Evolutionary conservation across 2,797 vertebrate genomes (phyloP).

Genomic region (Anabacerthia variegaticeps): DNA sequence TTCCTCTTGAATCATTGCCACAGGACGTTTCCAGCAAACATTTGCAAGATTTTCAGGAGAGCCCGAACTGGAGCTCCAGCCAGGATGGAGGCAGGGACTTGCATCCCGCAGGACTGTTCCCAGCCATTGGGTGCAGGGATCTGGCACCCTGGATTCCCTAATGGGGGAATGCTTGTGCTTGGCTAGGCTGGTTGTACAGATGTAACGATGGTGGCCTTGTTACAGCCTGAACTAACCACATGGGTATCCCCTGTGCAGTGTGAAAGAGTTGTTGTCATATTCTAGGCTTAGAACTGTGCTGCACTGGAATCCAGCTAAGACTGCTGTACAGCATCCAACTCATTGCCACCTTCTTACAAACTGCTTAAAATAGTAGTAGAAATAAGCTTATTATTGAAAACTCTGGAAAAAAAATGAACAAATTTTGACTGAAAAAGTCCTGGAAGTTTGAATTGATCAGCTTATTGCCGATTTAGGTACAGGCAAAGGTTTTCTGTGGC

Average conservation of each 20-base stretch:
- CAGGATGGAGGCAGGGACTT: background rate
- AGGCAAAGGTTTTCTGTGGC: background rate
- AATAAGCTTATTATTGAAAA: background rate
- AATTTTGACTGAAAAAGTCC: background rate
- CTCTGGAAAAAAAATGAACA: background rate
- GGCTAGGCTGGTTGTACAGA: background rate
- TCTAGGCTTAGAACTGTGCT: background rate
- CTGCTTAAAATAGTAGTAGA: background rate
- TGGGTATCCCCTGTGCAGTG: background rate
- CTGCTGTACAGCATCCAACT: background rate
- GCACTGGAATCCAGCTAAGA: background rate
- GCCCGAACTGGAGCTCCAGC: background rate
- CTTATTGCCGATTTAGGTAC: background rate
- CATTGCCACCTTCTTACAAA: background rate
- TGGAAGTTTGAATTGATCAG: background rate
- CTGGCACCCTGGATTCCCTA: background rate
- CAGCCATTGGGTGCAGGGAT: background rate
- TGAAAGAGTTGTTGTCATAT: fast-evolving
- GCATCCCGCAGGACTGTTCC: fast-evolving
- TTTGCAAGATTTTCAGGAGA: background rate
- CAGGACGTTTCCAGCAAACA: background rate
- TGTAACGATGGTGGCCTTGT: background rate
- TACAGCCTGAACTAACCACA: background rate
- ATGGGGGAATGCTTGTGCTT: background rate
- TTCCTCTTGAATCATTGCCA: background rate